Evolutionary conservation across 2,888 invertebrate genomes (phyloP).

Genomic region (Sarcophaga variegata): DNA sequence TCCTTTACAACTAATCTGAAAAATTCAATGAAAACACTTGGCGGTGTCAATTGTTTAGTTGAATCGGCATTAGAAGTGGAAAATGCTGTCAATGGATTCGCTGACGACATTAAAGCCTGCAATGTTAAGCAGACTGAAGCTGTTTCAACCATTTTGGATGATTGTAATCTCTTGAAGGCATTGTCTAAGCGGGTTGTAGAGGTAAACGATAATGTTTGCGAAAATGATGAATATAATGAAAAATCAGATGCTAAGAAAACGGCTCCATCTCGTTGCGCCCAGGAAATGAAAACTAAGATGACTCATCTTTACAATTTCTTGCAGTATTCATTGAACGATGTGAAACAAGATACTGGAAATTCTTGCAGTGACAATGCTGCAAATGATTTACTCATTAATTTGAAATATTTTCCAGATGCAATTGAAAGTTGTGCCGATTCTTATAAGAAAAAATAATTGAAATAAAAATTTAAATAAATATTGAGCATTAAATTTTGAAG

Average conservation of each 20-base stretch:
- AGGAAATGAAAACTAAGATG: background rate
- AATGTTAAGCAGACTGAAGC: background rate
- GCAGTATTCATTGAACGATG: background rate
- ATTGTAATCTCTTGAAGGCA: background rate
- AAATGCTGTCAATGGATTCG: constrained; percentile 2
- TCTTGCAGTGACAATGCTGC: constrained; percentile 19
- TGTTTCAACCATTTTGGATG: background rate
- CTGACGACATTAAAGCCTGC: constrained; percentile 36
- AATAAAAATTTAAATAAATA: background rate
- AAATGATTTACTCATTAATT: background rate
- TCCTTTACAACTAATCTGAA: background rate
- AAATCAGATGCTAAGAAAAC: background rate
- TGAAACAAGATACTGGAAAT: background rate
- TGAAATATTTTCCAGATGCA: background rate
- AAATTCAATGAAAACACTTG: constrained; percentile 4
- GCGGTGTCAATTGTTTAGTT: constrained; percentile 36
- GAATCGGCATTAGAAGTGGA: constrained; percentile 18
- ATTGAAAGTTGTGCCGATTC: background rate
- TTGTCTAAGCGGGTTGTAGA: constrained; percentile 4
- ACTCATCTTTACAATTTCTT: background rate
- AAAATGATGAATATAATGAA: constrained; percentile 24
- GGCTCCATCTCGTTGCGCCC: background rate
- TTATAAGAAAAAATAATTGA: background rate
- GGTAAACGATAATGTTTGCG: constrained; percentile 20
- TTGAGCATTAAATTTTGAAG: background rate